Percentiles rank a stretch among this genome's conserved stretches.
Evolutionary conservation across 2,797 vertebrate species (phyloP).

Genomic region (Platalea minor): DNA sequence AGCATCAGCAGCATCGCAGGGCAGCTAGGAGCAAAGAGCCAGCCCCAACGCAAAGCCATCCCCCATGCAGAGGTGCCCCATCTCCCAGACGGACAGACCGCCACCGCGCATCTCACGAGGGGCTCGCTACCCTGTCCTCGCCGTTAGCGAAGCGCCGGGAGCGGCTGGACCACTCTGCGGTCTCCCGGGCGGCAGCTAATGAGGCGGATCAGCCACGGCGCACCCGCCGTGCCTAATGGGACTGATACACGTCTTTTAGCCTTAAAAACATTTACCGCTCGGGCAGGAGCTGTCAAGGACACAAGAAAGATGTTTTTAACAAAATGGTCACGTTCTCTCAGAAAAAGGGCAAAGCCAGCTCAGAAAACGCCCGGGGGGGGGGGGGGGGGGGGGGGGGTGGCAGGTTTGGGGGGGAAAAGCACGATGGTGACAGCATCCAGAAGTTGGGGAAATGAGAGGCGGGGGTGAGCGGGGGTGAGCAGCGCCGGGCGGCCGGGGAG

Average conservation of each 20-base stretch:
- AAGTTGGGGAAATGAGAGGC: no score
- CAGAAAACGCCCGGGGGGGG: accelerated
- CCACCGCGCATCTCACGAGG: not conserved
- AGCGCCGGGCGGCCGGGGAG: no score
- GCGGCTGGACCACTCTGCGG: accelerated
- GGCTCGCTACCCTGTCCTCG: not conserved
- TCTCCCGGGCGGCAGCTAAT: not conserved
- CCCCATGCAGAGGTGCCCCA: not conserved
- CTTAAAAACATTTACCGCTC: not conserved
- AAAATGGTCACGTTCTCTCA: not conserved
- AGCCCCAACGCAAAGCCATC: not conserved
- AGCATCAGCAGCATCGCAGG: not conserved
- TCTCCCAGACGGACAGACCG: not conserved
- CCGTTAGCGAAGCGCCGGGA: not conserved
- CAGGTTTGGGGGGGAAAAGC: not conserved
- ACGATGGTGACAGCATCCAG: not conserved
- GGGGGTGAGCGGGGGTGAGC: no score
- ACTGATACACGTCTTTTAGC: not conserved
- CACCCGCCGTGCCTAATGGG: not conserved
- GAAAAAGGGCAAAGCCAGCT: not conserved
- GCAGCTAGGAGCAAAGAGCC: not conserved
- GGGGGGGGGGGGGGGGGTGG: no score
- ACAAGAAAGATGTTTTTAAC: not conserved
- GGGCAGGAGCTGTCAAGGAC: not conserved
- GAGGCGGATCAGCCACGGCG: not conserved